phyloP scores from a whole-genome alignment of 1,140 invertebrate genomes.

The Pseudomyrmex pallidus region DNA sequence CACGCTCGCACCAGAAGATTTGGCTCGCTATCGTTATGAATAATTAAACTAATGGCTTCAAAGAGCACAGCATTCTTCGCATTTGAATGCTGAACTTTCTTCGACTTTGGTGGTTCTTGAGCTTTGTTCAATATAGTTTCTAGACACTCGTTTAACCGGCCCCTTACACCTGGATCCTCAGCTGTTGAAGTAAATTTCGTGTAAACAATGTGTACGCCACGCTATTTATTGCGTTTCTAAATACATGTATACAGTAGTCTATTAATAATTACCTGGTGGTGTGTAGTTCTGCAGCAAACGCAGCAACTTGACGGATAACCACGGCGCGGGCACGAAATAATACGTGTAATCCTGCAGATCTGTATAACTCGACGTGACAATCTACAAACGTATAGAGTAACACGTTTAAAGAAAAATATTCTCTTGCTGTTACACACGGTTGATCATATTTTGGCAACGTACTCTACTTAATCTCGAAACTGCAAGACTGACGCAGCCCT shows the following conservation, averaged over 20 bases:
- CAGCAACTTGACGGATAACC: conserved; percentile 99
- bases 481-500: conserved; percentile 98
- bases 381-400: conserved; percentile 85
- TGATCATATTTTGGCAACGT: conserved; percentile 74
- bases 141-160: conserved; percentile 98
- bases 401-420: conserved; percentile 8
- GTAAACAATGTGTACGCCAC: neutral
- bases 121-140: conserved; percentile 99
- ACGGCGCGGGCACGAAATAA: conserved; percentile 99
- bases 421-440: neutral
- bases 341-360: conserved; percentile 99
- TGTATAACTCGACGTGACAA: conserved; percentile 99
- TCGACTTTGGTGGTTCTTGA: conserved; percentile 99
- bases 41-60: conserved; percentile 99
- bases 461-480: conserved; percentile 98
- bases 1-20: conserved; percentile 98
- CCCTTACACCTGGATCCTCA: conserved; percentile 97
- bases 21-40: conserved; percentile 99
- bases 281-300: conserved; percentile 99
- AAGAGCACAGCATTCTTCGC: conserved; percentile 99
- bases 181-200: conserved; percentile 77
- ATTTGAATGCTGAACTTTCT: conserved; percentile 99
- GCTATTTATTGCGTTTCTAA: neutral
- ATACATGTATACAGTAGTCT: neutral
- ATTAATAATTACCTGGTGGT: conserved; percentile 90